Conservation (phyloP, 2,888 invertebrate species). For the Rotaria macrura region DNA sequence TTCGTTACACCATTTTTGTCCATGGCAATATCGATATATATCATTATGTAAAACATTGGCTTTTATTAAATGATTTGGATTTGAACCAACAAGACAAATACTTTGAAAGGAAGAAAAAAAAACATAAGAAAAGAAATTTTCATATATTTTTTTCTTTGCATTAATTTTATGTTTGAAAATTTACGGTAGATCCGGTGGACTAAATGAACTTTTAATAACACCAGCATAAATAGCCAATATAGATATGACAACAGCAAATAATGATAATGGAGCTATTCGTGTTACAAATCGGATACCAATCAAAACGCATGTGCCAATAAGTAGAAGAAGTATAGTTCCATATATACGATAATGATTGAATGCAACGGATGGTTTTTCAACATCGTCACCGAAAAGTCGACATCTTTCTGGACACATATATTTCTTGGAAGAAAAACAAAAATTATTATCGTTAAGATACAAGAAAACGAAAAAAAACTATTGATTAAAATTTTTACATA, state of each 20-base stretch:
- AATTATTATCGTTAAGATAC: not conserved
- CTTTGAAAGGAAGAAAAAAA: not conserved
- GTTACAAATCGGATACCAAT: conserved; percentile 96
- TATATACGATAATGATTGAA: conserved; percentile 96
- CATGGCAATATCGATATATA: not conserved
- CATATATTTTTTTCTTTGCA: not conserved
- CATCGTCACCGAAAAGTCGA: conserved; percentile 71
- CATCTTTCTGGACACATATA: conserved; percentile 55
- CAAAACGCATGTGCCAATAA: conserved; percentile 84
- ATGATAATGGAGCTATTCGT: conserved; percentile 89
- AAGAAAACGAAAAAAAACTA: not conserved
- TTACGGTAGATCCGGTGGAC: conserved; percentile 33
- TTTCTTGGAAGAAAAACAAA: conserved; percentile 52
- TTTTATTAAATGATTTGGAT: not conserved
- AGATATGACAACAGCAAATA: conserved; percentile 87
- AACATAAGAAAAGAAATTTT: no score
- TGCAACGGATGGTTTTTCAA: conserved; percentile 55
- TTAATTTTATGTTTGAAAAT: not conserved
- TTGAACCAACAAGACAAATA: not conserved
- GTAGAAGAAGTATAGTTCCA: conserved; percentile 66
- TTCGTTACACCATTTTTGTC: not conserved
- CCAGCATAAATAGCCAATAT: conserved; percentile 90
- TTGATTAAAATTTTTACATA: not conserved
- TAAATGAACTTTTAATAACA: conserved; percentile 58
- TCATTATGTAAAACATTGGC: not conserved